A percentile compares a stretch with the other conserved stretches of the same genome.
These are phyloP conservation scores for Sminthurides aquaticus DNA, from an alignment of 2,888 invertebrate genomes.

Conservation along the genomic window DNA sequence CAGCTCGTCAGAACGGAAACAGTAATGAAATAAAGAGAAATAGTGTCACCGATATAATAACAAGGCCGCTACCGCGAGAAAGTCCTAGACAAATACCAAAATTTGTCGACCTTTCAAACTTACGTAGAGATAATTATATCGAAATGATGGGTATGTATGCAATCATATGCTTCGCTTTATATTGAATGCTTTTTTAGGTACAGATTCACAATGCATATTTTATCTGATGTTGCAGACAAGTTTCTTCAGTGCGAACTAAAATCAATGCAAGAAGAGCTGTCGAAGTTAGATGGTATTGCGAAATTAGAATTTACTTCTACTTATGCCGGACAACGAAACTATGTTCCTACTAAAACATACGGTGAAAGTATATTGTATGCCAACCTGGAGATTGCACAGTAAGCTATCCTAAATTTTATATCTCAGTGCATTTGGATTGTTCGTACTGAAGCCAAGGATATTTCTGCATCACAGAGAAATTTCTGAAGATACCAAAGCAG, in stretches of 20 bases:
- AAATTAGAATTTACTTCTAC: slow-evolving; percentile 19
- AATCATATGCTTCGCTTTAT: no score
- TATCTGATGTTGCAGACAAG: slow-evolving; percentile 23
- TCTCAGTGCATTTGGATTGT: no score
- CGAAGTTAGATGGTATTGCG: slow-evolving; percentile 25
- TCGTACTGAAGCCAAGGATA: background rate
- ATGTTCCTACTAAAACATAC: background rate
- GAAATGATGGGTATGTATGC: slow-evolving; percentile 23
- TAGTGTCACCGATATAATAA: background rate
- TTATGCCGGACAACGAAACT: slow-evolving; percentile 4
- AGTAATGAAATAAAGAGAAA: background rate
- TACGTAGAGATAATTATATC: slow-evolving; percentile 25
- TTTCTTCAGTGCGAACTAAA: slow-evolving; percentile 27
- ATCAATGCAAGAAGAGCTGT: slow-evolving; percentile 27
- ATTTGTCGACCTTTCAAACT: background rate
- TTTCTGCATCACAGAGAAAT: slow-evolving; percentile 22
- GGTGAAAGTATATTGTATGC: slow-evolving; percentile 24
- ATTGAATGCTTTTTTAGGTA: no score
- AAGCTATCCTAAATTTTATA: no score
- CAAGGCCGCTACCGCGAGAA: background rate
- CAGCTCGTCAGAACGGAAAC: background rate
- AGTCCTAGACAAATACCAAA: background rate
- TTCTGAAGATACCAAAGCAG: slow-evolving; percentile 29
- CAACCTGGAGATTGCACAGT: slow-evolving; percentile 29
- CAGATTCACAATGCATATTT: no score